phyloP scores from a whole-genome alignment of 2,113 vertebrate genomes.

The Hippocampus mohnikei region DNA sequence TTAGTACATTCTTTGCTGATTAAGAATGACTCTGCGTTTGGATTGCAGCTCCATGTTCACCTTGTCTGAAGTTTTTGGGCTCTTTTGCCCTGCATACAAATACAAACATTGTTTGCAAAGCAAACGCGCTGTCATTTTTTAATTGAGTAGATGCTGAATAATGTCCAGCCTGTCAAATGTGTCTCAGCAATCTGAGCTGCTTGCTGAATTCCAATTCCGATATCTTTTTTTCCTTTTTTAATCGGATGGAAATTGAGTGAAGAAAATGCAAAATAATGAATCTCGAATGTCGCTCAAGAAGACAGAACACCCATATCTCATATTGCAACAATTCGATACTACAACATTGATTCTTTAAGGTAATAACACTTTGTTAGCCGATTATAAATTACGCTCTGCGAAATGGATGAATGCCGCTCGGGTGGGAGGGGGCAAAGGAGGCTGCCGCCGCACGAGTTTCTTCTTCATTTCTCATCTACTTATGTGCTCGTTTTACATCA shows the following conservation, averaged over 20 bases:
- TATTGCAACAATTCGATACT: too few species aligned
- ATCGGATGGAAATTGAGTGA: neutral
- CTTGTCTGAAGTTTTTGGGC: neutral
- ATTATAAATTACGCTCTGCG: too few species aligned
- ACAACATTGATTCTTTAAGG: too few species aligned
- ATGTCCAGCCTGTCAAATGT: neutral
- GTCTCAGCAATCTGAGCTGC: neutral
- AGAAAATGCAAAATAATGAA: neutral
- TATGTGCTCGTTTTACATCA: too few species aligned
- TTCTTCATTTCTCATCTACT: too few species aligned
- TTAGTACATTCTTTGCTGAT: too few species aligned
- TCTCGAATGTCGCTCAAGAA: neutral
- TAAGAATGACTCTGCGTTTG: neutral
- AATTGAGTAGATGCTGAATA: constrained; percentile 1
- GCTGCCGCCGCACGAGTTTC: too few species aligned
- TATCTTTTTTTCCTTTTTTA: neutral
- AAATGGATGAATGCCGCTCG: too few species aligned
- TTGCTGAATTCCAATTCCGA: neutral
- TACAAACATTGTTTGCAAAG: neutral
- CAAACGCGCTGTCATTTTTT: neutral
- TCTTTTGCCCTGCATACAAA: neutral
- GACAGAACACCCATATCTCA: too few species aligned
- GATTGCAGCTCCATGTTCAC: neutral
- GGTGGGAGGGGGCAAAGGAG: too few species aligned
- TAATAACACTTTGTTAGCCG: too few species aligned